Evolutionary conservation across 1,140 invertebrate genomes (phyloP), one percentile per base, ranked within the genome.

Genomic region (Formica selysi): DNA sequence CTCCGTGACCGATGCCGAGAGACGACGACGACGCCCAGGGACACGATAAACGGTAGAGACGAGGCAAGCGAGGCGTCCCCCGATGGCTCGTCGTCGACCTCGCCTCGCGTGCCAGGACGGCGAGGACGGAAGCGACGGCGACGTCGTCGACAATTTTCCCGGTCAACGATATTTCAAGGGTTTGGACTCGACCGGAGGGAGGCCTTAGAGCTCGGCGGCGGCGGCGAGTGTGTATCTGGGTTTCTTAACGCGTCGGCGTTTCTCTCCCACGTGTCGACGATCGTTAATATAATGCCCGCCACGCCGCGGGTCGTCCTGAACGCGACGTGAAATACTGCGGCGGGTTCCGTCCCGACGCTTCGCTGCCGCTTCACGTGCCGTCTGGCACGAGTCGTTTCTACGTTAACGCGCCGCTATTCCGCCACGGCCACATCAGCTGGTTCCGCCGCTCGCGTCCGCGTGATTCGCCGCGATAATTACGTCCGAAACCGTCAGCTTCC

Each of bases 371-470:
- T 81, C 78, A 81, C 78, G 78, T 81, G 67, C 78, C 68, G 79
- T 73, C 67, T 67, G 67, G 48, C 48, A 70, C 64, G 54, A 73
- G 54, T 83, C 79, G 79, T 83, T 83, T 74, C 68, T 68, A 83
- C 79, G 54, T 83, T 83, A 83, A 83, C 79, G 79, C 68, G 79
- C 57, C 79, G 79, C 57, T 83, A 74, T 83, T 83, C 73, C 68
- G 79, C 71, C 67, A 68, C 44, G 11, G 68, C 68, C 11, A 51
- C 48, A 83, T 83, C 79, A 83, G 54, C 79, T 48, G 79, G 68
- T 83, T 83, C 68, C 68, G 79, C 68, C n/a, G 79, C 67, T 11
- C 22, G 22, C 22, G 22, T 22, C 22, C 79, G 79, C 51, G 67
- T 67, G 79, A 81, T 71, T 44, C 67, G 19, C 65, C 57, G 68